Conservation (phyloP, 2,113 vertebrate species). For the Aramus guarauna region DNA sequence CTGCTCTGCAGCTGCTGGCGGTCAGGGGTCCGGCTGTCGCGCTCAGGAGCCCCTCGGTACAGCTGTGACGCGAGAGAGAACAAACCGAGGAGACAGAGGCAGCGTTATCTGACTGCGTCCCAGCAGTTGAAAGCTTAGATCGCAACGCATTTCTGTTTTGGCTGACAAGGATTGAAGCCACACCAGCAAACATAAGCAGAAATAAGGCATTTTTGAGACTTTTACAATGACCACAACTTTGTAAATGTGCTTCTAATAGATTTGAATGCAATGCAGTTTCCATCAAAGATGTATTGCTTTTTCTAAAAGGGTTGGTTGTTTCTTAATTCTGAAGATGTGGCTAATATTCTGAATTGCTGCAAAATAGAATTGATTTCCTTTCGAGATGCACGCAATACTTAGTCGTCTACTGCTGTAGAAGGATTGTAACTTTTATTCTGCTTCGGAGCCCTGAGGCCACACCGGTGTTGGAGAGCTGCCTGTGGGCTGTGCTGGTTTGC, state of each 20-base stretch:
- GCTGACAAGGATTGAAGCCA: neutral
- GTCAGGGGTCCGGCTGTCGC: rapidly evolving
- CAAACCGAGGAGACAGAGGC: neutral
- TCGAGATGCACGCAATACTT: neutral
- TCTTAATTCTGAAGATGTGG: neutral
- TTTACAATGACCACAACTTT: neutral
- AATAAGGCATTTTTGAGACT: neutral
- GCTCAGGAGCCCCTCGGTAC: neutral
- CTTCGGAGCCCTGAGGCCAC: neutral
- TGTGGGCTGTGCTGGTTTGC: rapidly evolving
- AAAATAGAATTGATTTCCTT: neutral
- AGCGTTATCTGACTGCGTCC: neutral
- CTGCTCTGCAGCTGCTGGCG: rapidly evolving
- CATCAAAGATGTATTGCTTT: neutral
- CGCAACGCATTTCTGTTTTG: neutral
- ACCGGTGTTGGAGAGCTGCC: neutral
- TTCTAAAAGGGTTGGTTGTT: neutral
- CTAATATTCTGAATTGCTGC: neutral
- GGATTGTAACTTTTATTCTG: neutral
- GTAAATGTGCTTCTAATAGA: neutral
- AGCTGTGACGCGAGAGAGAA: neutral
- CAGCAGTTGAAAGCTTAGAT: neutral
- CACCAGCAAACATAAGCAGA: neutral
- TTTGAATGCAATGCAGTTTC: neutral
- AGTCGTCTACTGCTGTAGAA: neutral